A percentile compares a stretch with the other conserved stretches of the same genome.
Evolutionary conservation across 2,888 invertebrate genomes (phyloP).

Genomic region (Amphipoea lucens): DNA sequence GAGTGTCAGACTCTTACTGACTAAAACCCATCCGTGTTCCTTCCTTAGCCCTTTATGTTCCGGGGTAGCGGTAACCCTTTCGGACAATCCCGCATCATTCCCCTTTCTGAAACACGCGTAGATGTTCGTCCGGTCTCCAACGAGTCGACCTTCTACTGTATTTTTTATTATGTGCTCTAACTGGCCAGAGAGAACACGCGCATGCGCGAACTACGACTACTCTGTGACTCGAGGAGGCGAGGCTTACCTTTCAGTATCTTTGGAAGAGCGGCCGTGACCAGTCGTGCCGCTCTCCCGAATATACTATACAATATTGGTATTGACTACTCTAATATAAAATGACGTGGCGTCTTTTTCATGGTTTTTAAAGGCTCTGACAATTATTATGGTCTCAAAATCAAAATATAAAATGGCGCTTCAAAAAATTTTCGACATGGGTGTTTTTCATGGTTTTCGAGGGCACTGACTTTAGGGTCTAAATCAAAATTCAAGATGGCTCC

Average conservation of each 20-base stretch:
- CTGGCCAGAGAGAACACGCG: neutral
- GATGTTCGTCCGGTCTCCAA: too few relatives aligned
- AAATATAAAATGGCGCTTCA: neutral
- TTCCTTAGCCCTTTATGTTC: too few relatives aligned
- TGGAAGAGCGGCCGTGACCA: neutral
- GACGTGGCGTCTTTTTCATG: neutral
- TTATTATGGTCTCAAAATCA: neutral
- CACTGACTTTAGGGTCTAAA: too few relatives aligned
- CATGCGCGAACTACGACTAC: neutral
- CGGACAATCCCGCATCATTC: too few relatives aligned
- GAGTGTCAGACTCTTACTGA: too few relatives aligned
- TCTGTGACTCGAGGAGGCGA: neutral
- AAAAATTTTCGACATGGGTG: neutral
- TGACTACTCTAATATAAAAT: neutral
- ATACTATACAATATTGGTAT: neutral
- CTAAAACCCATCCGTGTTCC: too few relatives aligned
- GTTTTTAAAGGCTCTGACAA: neutral
- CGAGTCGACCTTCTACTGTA: neutral
- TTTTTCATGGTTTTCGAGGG: neutral
- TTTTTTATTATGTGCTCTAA: neutral
- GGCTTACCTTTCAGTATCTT: neutral
- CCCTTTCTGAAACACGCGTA: too few relatives aligned
- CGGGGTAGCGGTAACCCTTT: too few relatives aligned
- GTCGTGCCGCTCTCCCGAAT: neutral
- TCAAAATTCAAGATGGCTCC: too few relatives aligned